Evolutionary conservation across 2,888 invertebrate genomes (phyloP), one percentile per base, ranked within the genome.

Genomic region (Ditula angustiorana): DNA sequence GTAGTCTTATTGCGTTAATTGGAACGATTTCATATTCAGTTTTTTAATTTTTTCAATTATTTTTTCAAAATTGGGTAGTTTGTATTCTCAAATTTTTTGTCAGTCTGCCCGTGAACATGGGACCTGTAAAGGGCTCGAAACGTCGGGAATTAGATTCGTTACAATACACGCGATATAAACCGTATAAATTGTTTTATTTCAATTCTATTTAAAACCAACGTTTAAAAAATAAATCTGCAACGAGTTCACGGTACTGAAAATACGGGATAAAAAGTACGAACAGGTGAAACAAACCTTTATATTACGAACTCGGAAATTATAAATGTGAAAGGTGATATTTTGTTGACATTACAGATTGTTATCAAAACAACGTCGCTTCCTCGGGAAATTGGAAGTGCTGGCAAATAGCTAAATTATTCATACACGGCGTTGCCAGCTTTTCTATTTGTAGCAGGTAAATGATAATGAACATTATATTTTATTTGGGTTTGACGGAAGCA

Each of bases 341-440:
- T 64, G 64, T 53, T 64, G 64, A 64, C 64, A 59, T 64, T 59
- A 52, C 58, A 59, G 64, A 64, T 64, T 53, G 64, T 58, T 64
- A 64, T 64, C 64, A 44, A 37, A 58, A 37, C 59, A 16, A 26
- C 37, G 28, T 19, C 33, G 16, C 52, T 26, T 55, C 37, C 26
- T 50, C 72, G 75, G 82, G 82, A 84, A 85, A 84, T 84, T 84
- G 83, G 74, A 75, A 78, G 74, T 75, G 79, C 71, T 76, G 71
- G 76, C 80, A 80, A 58, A 83, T 78, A 76, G 75, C 67, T 76
- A 75, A 78, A 82, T 79, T 85, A 85, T 85, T 83, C 83, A 84
- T 80, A 69, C 68, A 67, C 66, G 68, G 61, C 55, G 57, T 60
- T 57, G 69, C 71, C 67, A 67, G 79, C 72, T 37, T 56, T 55